Evolutionary conservation across 2,113 vertebrate genomes (phyloP), one percentile per base, ranked within the genome.

Genomic region (Eulemur macaco): DNA sequence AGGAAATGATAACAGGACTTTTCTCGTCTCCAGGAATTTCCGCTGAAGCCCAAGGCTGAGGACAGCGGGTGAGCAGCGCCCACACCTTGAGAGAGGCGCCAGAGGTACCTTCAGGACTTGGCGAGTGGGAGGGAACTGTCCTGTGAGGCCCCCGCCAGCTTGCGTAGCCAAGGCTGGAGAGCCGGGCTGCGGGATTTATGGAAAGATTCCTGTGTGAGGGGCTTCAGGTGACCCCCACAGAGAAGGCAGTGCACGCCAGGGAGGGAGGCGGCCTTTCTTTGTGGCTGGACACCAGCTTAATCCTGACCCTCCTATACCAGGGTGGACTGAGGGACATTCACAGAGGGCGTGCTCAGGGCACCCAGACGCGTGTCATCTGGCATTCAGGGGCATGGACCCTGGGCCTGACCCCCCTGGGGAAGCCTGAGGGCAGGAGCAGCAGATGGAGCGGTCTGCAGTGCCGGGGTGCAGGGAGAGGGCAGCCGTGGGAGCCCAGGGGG

Each of bases 181-280:
- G 27, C 6, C 25, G 1, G 6, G 12, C 69, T n/a, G 77, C 47
- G 50, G 37, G 27, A 18, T 21, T 34, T 39, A 17, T 8, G 21
- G 60, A 50, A 76, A 82, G 58, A 60, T 20, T 31, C 27, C 64
- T 60, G 14, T 60, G 8, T 4, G n/a, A 86, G 77, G 66, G 54
- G 12, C 69, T 37, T 56, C 8, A 0, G 64, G n/a, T 0, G 1
- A 56, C 18, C 42, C 8, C 14, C 69, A 29, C 1, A n/a, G 45
- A 52, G 20, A 50, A 21, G 21, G 14, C 42, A 66, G 42, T 37
- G 45, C 68, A 63, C 47, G 5, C 42, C 68, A 47, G 86, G n/a
- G 68, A 66, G 68, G 64, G 73, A n/a, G 20, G 14, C 12, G 23
- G 20, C 20, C 56, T 89, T 89, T 6, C 42, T 52, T 71, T 54